Conservation (phyloP, 2,797 vertebrate species). For the Pantherophis vulpinus region DNA sequence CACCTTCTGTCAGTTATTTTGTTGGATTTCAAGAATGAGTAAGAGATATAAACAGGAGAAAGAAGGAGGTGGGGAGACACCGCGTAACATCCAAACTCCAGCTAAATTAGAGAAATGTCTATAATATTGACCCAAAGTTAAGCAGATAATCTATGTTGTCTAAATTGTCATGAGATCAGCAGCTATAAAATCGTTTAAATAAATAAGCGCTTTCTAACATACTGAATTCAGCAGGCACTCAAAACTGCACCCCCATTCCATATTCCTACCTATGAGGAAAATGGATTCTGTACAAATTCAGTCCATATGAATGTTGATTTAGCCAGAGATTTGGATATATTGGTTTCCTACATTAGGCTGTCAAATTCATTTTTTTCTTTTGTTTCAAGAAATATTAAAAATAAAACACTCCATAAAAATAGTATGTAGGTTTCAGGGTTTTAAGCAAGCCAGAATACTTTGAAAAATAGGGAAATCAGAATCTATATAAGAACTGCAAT, state of each 20-base stretch:
- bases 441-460: background rate
- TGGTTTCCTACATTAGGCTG: background rate
- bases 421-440: background rate
- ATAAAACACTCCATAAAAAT: background rate
- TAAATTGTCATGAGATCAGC: background rate
- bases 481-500: background rate
- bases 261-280: background rate
- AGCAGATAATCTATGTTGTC: background rate
- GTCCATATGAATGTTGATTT: background rate
- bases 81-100: background rate
- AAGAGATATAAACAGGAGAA: background rate
- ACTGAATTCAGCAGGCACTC: background rate
- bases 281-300: background rate
- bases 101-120: background rate
- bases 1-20: background rate
- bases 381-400: background rate
- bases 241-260: background rate
- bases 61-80: background rate
- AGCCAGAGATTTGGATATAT: background rate
- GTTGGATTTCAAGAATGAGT: background rate
- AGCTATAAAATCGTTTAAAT: background rate
- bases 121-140: background rate
- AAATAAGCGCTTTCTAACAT: background rate
- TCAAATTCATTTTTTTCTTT: background rate
- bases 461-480: background rate